Evolutionary conservation across 2,888 invertebrate species (phyloP), one percentile per base, ranked within the genome.

Genomic region (Andrena camellia): DNA sequence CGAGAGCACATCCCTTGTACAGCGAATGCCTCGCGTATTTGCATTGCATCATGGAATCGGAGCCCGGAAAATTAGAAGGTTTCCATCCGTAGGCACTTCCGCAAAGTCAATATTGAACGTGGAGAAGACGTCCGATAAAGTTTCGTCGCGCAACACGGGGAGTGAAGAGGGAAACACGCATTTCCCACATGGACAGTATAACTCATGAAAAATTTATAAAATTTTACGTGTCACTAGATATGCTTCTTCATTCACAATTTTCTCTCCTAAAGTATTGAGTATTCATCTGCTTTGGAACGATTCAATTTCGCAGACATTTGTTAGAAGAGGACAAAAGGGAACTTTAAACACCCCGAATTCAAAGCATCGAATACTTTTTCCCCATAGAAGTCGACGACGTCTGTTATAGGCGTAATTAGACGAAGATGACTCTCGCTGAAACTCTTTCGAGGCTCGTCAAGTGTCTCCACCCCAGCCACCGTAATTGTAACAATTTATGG

Each of bases 1-100:
- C 6, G 63, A 52, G 42, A 62, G 48, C 29, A 23, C 42, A 42
- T 31, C 50, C 59, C 52, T 33, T 35, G 42, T 66, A 57, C 62
- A 77, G 29, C 54, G 81, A 74, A 68, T 77, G 84, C 64, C 70
- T 76, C 59, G 42, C 75, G 81, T 92, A 91, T 92, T 92, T 92
- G 88, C 91, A 89, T 90, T 90, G 83, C 90, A 90, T 91, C 89
- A 86, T 85, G 87, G 85, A 86, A 82, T 87, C 90, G 87, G 88
- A 90, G 87, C 90, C 89, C 88, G 91, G 88, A 91, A 91, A 92
- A 92, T 92, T 92, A 91, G 90, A 92, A 90, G 90, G 87, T 89
- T 90, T 90, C 90, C 86, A 86, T 88, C 86, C 86, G 81, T 80
- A 84, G 85, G 88, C 88, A 89, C 89, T 88, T 90, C 90, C 89